Conservation (phyloP, 2,797 vertebrate genomes). For the Eremophila alpestris region DNA sequence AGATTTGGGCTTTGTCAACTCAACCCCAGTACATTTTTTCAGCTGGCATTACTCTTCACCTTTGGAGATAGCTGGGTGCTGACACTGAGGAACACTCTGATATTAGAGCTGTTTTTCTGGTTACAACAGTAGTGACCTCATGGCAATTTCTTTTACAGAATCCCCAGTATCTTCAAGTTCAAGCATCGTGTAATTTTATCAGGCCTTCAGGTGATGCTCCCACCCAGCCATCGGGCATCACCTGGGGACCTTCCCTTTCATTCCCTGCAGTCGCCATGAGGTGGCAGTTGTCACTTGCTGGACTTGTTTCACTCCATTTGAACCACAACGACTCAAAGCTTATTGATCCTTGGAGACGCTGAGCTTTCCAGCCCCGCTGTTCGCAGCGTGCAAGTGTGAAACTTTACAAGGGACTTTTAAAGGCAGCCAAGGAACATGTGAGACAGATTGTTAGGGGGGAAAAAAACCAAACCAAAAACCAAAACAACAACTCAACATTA, state of each 20-base stretch:
- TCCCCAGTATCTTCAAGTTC: background rate
- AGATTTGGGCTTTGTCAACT: background rate
- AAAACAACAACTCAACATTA: conserved; percentile 32
- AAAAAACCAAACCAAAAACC: background rate
- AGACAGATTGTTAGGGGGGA: conserved; percentile 51
- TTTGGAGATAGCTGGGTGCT: background rate
- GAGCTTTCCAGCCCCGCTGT: background rate
- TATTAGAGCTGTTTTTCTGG: background rate
- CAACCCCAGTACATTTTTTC: accelerated
- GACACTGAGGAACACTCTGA: background rate
- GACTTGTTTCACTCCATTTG: background rate
- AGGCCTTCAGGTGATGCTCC: background rate
- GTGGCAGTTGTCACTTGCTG: conserved; percentile 50
- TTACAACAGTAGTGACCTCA: background rate
- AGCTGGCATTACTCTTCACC: background rate
- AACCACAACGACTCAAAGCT: background rate
- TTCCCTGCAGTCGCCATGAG: conserved; percentile 6
- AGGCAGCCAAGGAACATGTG: conserved; percentile 60
- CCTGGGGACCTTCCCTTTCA: background rate
- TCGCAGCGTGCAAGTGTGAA: conserved; percentile 39
- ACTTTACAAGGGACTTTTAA: conserved; percentile 66
- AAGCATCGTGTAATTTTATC: background rate
- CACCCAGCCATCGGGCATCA: background rate
- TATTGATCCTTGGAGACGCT: conserved; percentile 21
- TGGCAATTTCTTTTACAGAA: background rate